phyloP scores from a whole-genome alignment of 2,797 vertebrate species.

The Enteromius afrohamiltoni region DNA sequence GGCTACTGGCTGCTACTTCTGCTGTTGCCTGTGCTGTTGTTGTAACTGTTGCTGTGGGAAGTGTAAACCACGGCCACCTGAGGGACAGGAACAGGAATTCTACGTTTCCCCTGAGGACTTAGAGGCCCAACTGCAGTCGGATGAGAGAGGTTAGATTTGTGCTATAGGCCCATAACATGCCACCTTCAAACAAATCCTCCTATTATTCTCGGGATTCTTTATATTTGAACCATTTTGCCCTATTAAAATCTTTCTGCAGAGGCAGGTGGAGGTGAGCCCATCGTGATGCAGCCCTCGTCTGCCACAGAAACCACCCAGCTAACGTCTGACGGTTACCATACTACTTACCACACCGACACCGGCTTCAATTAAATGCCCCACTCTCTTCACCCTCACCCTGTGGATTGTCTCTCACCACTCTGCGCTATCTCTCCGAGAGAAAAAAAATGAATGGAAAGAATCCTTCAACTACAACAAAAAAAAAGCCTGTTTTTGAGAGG shows the following conservation, averaged over 20 bases:
- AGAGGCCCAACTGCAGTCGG: conserved; percentile 96
- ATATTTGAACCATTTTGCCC: not conserved
- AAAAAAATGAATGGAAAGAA: conserved; percentile 75
- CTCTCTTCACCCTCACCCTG: conserved; percentile 26
- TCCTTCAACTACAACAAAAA: conserved; percentile 64
- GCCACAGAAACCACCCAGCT: conserved; percentile 98
- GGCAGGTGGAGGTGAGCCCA: conserved; percentile 81
- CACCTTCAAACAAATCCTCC: not conserved
- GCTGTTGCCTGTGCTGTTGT: conserved; percentile 99
- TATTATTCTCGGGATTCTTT: not conserved
- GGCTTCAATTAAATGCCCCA: conserved; percentile 88
- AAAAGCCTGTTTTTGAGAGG: conserved; percentile 64
- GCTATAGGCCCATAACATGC: not conserved
- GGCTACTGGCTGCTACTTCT: conserved; percentile 97
- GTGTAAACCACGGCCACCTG: conserved; percentile 95
- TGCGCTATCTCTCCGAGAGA: conserved; percentile 54
- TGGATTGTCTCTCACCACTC: conserved; percentile 46
- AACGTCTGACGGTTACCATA: conserved; percentile 89
- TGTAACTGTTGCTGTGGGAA: conserved; percentile 99
- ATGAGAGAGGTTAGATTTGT: conserved; percentile 88
- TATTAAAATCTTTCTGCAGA: conserved; percentile 64
- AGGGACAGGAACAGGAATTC: conserved; percentile 90
- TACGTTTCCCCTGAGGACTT: conserved; percentile 98
- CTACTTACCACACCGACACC: conserved; percentile 94
- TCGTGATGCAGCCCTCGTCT: conserved; percentile 90